Evolutionary conservation across 2,888 invertebrate genomes (phyloP).

Genomic region (Athripsodes cinereus): DNA sequence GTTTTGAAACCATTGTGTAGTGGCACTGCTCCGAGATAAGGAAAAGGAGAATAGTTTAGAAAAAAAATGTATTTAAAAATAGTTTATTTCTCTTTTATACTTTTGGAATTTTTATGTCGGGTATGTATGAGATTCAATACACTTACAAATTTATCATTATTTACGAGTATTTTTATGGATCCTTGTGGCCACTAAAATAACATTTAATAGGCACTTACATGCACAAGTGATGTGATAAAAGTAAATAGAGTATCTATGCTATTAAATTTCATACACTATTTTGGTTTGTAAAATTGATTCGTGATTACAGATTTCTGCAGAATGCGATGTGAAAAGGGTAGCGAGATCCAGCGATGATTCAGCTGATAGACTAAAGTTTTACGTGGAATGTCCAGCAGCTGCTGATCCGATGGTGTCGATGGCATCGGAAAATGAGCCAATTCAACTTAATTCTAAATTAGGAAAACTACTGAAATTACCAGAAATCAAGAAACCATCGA

Average conservation of each 20-base stretch:
- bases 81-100: neutral
- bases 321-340: slow-evolving; percentile 4
- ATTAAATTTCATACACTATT: too few species aligned
- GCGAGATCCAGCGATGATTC: slow-evolving; percentile 1
- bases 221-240: too few species aligned
- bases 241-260: too few species aligned
- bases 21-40: neutral
- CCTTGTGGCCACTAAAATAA: too few species aligned
- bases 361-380: slow-evolving; percentile 12
- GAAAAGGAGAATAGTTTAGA: neutral
- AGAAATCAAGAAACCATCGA: neutral
- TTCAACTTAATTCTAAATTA: neutral
- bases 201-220: too few species aligned
- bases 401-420: neutral
- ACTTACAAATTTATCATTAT: too few species aligned
- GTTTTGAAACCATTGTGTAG: neutral
- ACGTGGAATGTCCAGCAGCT: slow-evolving; percentile 11
- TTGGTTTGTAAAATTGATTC: too few species aligned
- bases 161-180: too few species aligned
- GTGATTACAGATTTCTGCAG: neutral
- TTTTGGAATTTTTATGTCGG: neutral
- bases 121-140: neutral
- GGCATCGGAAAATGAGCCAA: neutral
- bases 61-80: neutral
- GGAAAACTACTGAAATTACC: neutral